Evolutionary conservation across 1,140 invertebrate species (phyloP).

Genomic region (Brachionus rotundiformis): DNA sequence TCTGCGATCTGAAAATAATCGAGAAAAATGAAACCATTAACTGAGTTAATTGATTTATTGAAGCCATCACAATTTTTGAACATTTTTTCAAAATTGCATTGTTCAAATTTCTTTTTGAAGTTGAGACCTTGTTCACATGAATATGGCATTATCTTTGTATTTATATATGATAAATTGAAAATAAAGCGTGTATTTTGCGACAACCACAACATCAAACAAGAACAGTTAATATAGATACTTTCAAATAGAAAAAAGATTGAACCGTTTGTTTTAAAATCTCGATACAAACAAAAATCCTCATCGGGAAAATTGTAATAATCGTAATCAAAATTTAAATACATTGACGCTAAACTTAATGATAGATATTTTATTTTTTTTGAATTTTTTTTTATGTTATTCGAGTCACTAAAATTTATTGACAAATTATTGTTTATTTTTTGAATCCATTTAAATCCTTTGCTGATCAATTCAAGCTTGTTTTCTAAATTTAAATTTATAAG

Average conservation of each 20-base stretch:
- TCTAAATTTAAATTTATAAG: not conserved
- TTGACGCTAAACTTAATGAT: not conserved
- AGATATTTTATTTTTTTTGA: not conserved
- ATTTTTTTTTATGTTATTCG: not conserved
- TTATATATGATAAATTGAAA: not conserved
- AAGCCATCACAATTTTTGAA: not conserved
- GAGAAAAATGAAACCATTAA: not conserved
- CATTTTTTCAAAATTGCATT: not conserved
- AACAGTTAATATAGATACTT: not conserved
- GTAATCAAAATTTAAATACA: not conserved
- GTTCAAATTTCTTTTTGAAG: not conserved
- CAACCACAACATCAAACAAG: not conserved
- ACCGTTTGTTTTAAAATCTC: not conserved
- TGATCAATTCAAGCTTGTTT: not conserved
- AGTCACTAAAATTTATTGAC: not conserved
- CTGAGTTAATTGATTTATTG: not conserved
- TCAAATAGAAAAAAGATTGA: not conserved
- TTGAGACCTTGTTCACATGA: not conserved
- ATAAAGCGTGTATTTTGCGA: not conserved
- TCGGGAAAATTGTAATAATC: not conserved
- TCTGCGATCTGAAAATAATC: not conserved
- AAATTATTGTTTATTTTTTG: not conserved
- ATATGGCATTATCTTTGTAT: not conserved
- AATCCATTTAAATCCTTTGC: not conserved
- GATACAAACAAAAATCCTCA: not conserved